phyloP scores from a whole-genome alignment of 2,888 invertebrate genomes.

The Agrochola lychnidis region DNA sequence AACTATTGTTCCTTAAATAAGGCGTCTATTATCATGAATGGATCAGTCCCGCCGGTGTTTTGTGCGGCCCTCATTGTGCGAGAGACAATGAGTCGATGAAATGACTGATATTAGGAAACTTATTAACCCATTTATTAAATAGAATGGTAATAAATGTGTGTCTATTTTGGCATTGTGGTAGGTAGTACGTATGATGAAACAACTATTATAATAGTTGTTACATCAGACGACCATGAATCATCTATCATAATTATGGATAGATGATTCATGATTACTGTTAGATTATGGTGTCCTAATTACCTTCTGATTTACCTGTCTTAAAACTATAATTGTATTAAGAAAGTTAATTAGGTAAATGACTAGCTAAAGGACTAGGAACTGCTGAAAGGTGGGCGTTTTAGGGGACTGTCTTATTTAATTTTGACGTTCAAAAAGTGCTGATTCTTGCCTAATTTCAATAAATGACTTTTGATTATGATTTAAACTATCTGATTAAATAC shows the following conservation, averaged over 20 bases:
- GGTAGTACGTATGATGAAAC: background rate
- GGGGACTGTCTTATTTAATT: background rate
- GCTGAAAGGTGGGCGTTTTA: background rate
- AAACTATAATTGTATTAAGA: background rate
- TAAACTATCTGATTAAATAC: no score
- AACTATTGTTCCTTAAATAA: slow-evolving; percentile 52
- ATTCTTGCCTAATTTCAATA: no score
- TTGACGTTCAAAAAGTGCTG: background rate
- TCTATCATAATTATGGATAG: background rate
- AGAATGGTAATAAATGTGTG: background rate
- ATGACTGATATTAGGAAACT: slow-evolving; percentile 36
- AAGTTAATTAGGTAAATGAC: no score
- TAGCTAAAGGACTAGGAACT: background rate
- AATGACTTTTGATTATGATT: no score
- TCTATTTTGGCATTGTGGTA: background rate
- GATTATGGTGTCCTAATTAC: background rate
- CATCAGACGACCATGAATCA: no score
- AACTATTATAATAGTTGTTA: no score
- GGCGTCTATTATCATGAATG: slow-evolving; percentile 44
- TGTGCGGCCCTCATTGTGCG: slow-evolving; percentile 39
- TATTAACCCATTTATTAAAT: slow-evolving; percentile 5
- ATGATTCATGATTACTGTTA: background rate
- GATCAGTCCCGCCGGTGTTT: slow-evolving; percentile 44
- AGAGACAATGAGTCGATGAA: slow-evolving; percentile 42
- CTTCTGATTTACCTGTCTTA: background rate